Base-by-base conservation (phyloP, 2,113 vertebrate species). In the Lophura nycthemera region DNA sequence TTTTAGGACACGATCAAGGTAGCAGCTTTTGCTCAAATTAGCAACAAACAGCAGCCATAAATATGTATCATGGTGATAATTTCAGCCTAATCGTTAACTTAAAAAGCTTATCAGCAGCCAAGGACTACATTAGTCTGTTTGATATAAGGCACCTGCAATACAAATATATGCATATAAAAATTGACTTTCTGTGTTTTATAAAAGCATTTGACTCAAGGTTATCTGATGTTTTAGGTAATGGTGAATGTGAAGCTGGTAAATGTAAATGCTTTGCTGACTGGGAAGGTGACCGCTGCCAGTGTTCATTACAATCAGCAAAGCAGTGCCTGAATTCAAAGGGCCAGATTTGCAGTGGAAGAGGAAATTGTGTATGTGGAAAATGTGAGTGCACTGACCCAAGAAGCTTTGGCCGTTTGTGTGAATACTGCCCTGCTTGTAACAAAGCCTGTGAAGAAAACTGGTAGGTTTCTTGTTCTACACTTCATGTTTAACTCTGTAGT, bases 271-370 rank as follows among this genome's bases (percentile, higher is more conserved):
- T 98, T 70, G 89, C 92, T 21, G 98, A 98, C 89, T 99, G 99
- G 99, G 98, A 98, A 84, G 99, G 99, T 18, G 98, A 99, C 42
- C 98, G 94, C 82, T 99, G 99, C 25, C 95, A 98, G 67, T 99
- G 99, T 94, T 96, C 98, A 0, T 50, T 96, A 40, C 90, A 97
- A 42, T 98, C 98, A 78, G 93, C 95, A 72, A 98, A 98, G 57
- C 97, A 97, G 88, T 99, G 99, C 91, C 93, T 98, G 86, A 98
- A 98, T 29, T 76, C 98, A 8, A 96, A 98, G 45, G 98, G 98
- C 69, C 97, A 96, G 63, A 88, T 99, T 79, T 99, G 99, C 97
- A 98, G 98, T 8, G 99, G 98, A 73, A 98, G 95, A 95, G 99
- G 99, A 87, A 96, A 88, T 21, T 99, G 99, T 80, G 92, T 98